Base-by-base conservation (phyloP, 2,888 invertebrate genomes). In the Diarsia dahlii region DNA sequence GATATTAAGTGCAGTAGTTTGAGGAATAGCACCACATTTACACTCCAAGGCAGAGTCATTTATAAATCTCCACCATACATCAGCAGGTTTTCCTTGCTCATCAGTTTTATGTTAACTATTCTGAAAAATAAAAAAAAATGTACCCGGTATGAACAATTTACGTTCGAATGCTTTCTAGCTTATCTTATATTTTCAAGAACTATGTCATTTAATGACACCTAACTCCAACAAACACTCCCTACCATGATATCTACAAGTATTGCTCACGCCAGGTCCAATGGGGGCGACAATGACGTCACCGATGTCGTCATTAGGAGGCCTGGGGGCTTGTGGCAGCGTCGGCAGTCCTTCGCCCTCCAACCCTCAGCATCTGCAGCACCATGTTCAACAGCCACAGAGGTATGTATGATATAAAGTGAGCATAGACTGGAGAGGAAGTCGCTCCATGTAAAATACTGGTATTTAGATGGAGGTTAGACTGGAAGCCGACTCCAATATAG, bases 261-360 rank as follows among this genome's bases (percentile, higher is more conserved):
- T 69, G 67, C 71, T 72, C 54, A 69, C 58, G 46, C 39, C 86
- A 94, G 96, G 95, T 39, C 96, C 95, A 77, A 93, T 96, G 93
- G 94, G 95, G 23, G 89, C 91, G 20, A 84, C 95, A 1, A 92
- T 97, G 92, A 92, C 95, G 71, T 96, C 96, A 0, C 96, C 97
- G 20, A 94, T 96, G 94, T 95, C 95, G 2, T 92, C 93, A 4
- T 87, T 95, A 75, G 93, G 96, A 39, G 94, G 89, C 18, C 88
- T 95, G 78, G 93, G 94, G 1, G 89, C 91, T 13, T 94, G 94
- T 84, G 98, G 98, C 60, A 88, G 97, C 97, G 85, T 98, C 97
- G 87, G 98, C 97, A 85, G 98, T 97, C 87, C 95, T 97, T 88
- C 98, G 96, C 94, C 98, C 97, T 83, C 98, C 96, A 93, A 97